Percentiles rank a stretch among this genome's conserved stretches.
These are phyloP conservation scores for Emydocephalus ijimae DNA, from an alignment of 2,113 vertebrate species.

Conservation along the genomic window DNA sequence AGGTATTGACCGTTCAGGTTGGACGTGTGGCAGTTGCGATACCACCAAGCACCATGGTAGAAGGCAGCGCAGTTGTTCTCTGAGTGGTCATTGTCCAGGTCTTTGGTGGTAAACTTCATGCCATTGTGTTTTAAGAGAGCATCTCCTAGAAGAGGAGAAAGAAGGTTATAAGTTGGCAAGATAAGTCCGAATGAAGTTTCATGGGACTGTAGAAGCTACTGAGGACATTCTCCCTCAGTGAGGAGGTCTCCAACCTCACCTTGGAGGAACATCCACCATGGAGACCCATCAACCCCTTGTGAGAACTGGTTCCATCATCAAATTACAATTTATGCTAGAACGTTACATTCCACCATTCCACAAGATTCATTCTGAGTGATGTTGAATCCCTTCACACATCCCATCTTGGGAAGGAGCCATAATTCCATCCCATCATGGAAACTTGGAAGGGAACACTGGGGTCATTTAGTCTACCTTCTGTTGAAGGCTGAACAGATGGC, in stretches of 20 bases:
- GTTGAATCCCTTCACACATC: background rate
- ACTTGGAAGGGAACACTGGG: background rate
- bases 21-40: conserved; percentile 97
- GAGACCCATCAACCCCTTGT: background rate
- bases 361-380: background rate
- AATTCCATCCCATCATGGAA: background rate
- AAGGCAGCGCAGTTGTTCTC: conserved; percentile 97
- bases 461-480: background rate
- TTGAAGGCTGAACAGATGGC: background rate
- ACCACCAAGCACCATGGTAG: conserved; percentile 98
- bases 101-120: conserved; percentile 98
- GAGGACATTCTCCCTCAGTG: background rate
- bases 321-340: background rate
- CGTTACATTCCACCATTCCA: background rate
- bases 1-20: conserved; percentile 98
- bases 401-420: background rate
- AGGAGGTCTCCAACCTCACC: background rate
- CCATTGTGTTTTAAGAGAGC: conserved; percentile 93
- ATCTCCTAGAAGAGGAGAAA: conserved; percentile 72
- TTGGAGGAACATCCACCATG: background rate
- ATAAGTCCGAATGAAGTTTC: background rate
- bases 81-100: conserved; percentile 92
- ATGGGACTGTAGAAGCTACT: background rate
- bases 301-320: background rate
- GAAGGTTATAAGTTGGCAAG: background rate